Percentiles rank a stretch among this genome's conserved stretches.
These are phyloP conservation scores for Noctua pronuba DNA, from an alignment of 2,888 invertebrate species.

Conservation along the genomic window DNA sequence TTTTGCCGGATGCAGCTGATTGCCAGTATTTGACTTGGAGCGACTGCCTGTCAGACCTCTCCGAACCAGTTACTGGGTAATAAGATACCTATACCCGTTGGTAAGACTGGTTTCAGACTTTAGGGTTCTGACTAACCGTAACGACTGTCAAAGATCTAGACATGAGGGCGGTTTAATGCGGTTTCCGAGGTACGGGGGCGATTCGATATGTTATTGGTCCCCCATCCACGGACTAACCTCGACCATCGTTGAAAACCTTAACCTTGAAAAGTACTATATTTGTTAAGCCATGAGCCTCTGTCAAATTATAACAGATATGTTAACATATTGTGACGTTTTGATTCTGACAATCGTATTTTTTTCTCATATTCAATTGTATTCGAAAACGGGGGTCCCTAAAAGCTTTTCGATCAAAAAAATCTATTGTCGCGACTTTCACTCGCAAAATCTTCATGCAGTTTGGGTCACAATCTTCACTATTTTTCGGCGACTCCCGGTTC, in stretches of 20 bases:
- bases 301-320: background rate
- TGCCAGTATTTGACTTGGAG: background rate
- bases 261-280: background rate
- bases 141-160: no score
- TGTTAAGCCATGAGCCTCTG: background rate
- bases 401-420: background rate
- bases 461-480: conserved; percentile 13
- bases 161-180: no score
- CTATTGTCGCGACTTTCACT: conserved; percentile 6
- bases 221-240: no score
- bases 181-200: no score
- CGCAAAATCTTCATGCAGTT: conserved; percentile 23
- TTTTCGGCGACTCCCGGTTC: conserved; percentile 26
- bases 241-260: background rate
- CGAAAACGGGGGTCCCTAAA: background rate
- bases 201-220: no score
- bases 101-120: no score
- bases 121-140: no score
- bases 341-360: background rate
- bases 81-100: no score
- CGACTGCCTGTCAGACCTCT: no score
- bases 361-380: background rate
- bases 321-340: background rate
- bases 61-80: no score
- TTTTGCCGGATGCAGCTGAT: background rate